Percentiles rank a stretch among this genome's conserved stretches.
These are phyloP conservation scores for Lagopus muta DNA, from an alignment of 2,113 vertebrate species.

Conservation along the genomic window DNA sequence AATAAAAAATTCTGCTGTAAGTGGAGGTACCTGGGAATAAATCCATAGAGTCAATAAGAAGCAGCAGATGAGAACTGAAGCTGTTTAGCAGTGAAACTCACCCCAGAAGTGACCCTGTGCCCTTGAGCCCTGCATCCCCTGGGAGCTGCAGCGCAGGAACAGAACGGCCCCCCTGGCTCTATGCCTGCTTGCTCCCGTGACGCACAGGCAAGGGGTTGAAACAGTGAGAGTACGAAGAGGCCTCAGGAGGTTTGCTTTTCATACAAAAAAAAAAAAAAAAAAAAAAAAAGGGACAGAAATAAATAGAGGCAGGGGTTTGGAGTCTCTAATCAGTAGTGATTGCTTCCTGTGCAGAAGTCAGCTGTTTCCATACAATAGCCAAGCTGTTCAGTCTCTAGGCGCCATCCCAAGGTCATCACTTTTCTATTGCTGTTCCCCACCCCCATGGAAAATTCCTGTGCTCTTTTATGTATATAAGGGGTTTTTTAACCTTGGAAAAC, in stretches of 20 bases:
- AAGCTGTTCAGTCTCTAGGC: conserved; percentile 75
- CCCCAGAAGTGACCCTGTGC: neutral
- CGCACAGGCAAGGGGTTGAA: neutral
- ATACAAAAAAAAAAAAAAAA: neutral
- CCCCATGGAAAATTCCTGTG: conserved; percentile 70
- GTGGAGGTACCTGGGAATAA: neutral
- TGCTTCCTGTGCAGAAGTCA: conserved; percentile 83
- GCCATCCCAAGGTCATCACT: conserved; percentile 79
- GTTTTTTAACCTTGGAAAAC: conserved; percentile 13
- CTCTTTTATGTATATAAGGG: conserved; percentile 24
- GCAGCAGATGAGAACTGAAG: neutral
- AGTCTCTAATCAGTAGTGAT: conserved; percentile 71
- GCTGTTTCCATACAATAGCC: conserved; percentile 77
- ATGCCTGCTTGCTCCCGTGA: neutral
- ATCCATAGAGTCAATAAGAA: neutral
- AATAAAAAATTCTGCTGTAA: neutral
- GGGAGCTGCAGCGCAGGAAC: neutral
- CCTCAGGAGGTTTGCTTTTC: conserved; percentile 1
- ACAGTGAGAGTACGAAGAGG: neutral
- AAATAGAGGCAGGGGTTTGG: conserved; percentile 31
- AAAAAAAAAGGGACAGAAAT: neutral
- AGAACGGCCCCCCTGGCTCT: neutral
- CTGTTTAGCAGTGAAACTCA: neutral
- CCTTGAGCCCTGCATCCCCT: neutral
- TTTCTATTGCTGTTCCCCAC: conserved; percentile 72